Percentiles rank a stretch among this genome's conserved stretches.
Conservation (phyloP, 1,140 invertebrate genomes). For the Meloidogyne exigua region DNA sequence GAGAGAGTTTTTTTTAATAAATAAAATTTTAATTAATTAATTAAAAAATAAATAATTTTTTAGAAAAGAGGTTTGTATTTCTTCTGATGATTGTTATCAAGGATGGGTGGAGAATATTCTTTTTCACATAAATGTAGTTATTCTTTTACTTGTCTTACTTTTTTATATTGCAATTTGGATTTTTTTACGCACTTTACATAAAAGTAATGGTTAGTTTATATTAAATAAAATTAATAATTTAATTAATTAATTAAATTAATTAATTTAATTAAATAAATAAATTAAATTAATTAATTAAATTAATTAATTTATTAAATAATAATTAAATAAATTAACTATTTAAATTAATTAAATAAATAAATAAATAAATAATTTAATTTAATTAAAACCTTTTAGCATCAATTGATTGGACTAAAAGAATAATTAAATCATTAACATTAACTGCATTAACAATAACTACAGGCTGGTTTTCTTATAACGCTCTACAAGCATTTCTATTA, state of each 20-base stretch:
- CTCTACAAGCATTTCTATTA: background rate
- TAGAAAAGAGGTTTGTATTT: background rate
- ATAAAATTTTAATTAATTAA: background rate
- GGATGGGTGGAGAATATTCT: background rate
- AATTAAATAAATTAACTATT: too few relatives aligned
- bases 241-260: too few relatives aligned
- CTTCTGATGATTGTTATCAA: background rate
- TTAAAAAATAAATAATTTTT: too few relatives aligned
- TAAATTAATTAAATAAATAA: too few relatives aligned
- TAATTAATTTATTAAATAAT: too few relatives aligned
- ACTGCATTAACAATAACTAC: background rate
- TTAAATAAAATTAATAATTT: too few relatives aligned
- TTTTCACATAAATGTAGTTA: background rate
- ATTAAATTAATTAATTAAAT: too few relatives aligned
- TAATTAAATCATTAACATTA: background rate
- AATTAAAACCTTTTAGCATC: too few relatives aligned
- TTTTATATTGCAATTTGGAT: conserved; percentile 1
- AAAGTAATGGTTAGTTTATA: conserved; percentile 5
- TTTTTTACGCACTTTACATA: background rate
- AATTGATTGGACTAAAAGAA: background rate
- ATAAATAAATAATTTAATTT: too few relatives aligned
- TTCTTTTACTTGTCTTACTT: background rate
- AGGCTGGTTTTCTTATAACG: background rate
- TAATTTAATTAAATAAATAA: too few relatives aligned
- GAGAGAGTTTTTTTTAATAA: background rate